A percentile compares a stretch with the other conserved stretches of the same genome.
Evolutionary conservation across 2,888 invertebrate species (phyloP).

Genomic region (Cantharis rustica): DNA sequence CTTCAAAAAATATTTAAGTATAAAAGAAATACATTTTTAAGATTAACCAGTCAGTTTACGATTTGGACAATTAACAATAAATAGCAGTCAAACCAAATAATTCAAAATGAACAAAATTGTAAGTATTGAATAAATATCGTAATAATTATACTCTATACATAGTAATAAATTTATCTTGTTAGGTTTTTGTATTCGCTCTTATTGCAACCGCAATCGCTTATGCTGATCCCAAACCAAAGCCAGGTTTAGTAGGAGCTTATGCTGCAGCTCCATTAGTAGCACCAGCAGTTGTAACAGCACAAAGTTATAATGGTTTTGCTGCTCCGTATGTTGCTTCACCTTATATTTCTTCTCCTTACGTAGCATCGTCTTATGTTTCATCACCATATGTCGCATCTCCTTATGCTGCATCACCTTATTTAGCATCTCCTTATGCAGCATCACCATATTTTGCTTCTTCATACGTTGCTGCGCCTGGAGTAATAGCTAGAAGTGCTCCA

Average conservation of each 20-base stretch:
- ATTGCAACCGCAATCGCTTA: slow-evolving; percentile 43
- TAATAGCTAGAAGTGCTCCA: slow-evolving; percentile 17
- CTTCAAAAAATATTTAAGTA: neutral
- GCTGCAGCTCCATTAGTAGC: slow-evolving; percentile 43
- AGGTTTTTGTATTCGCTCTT: slow-evolving; percentile 33
- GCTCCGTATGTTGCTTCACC: slow-evolving; percentile 38
- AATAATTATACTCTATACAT: neutral
- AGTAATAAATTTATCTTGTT: neutral
- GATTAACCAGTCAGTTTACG: neutral
- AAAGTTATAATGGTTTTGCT: slow-evolving; percentile 66
- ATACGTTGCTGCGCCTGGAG: slow-evolving; percentile 21
- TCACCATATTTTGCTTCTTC: slow-evolving; percentile 38
- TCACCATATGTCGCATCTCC: slow-evolving; percentile 7
- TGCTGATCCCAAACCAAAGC: slow-evolving; percentile 45
- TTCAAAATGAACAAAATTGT: neutral
- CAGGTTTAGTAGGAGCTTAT: slow-evolving; percentile 46
- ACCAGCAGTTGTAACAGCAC: slow-evolving; percentile 62
- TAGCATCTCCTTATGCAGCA: slow-evolving; percentile 39
- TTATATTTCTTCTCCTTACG: slow-evolving; percentile 32
- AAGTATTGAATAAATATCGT: neutral
- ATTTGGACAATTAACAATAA: neutral
- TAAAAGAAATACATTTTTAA: neutral
- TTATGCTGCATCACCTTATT: slow-evolving; percentile 31
- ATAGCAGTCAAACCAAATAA: neutral
- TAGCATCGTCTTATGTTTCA: slow-evolving; percentile 28